phyloP scores from a whole-genome alignment of 1,140 invertebrate species.

The Vollenhovia emeryi region DNA sequence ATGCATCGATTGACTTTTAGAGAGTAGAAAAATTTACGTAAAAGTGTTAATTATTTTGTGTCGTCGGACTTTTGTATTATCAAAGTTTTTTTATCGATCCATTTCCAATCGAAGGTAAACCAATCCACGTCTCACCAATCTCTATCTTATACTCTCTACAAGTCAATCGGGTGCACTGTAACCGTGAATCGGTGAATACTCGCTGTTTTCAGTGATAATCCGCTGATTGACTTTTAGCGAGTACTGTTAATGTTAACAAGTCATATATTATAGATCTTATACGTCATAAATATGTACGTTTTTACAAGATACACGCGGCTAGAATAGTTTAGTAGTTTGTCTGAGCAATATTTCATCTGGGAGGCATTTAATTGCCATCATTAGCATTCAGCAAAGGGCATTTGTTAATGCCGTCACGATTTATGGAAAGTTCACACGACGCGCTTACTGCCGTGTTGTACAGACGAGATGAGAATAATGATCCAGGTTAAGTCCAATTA shows the following conservation, averaged over 20 bases:
- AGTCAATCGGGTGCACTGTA: no score
- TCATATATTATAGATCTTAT: neutral
- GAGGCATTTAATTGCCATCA: neutral
- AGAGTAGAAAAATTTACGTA: no score
- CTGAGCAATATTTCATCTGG: slow-evolving; percentile 1
- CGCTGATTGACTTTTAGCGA: no score
- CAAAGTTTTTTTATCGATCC: neutral
- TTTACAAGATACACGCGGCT: neutral
- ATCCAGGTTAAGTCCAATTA: slow-evolving; percentile 42
- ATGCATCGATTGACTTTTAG: no score
- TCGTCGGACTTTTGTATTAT: neutral
- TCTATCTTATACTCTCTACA: no score
- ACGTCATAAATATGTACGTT: neutral
- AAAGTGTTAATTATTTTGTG: neutral
- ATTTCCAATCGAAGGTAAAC: neutral
- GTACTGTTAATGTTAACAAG: neutral
- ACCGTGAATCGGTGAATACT: no score
- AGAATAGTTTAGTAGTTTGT: neutral
- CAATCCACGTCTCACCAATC: no score
- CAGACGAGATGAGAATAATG: neutral
- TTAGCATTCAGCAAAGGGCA: slow-evolving; percentile 23
- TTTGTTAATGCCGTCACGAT: slow-evolving; percentile 37
- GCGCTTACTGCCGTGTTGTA: neutral
- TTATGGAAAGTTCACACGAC: slow-evolving; percentile 12
- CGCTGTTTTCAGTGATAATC: no score